Base-by-base conservation (phyloP, 2,113 vertebrate genomes). In the Cyanoramphus novaezelandiae region DNA sequence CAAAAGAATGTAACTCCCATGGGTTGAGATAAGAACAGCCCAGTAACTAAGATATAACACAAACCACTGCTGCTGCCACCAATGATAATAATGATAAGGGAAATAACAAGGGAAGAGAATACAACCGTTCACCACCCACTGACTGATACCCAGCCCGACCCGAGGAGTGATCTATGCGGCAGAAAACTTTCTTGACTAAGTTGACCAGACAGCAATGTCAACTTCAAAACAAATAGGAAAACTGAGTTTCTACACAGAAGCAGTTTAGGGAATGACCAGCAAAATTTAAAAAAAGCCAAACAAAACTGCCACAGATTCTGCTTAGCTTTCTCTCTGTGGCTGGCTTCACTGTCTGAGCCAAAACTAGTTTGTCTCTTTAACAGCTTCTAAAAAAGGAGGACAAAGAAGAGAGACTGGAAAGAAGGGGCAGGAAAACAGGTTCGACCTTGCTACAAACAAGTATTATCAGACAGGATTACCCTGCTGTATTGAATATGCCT, bases 161-260 rank as follows among this genome's bases (percentile, higher is more conserved):
- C 5, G 46, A 21, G 46, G 19, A 47, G 46, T 47, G 46, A 47
- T 1, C 18, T 15, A 69, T 0, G 0, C 37, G 28, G 18, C 5
- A 17, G 16, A 81, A 76, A 72, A 29, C 17, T 63, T 71, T 46
- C n/a, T 63, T 75, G 29, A 70, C 31, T 55, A 70, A 75, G 20
- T 23, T 65, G 44, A 60, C 65, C 46, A 31, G 44, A 68, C 15
- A 81, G 59, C 37, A 86, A 68, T 5, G 24, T 69, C 24, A 91
- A 25, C 28, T 92, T 72, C 17, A 71, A 90, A 92, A 92, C 12
- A 82, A 93, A 88, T 23, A 5, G 17, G 13, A 72, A 90, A 70
- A 63, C 6, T 24, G 21, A 69, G 12, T 49, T 76, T 84, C 70
- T 91, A n/a, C 33, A 55, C 3, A 31, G 44, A 87, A 59, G 41